Conservation (phyloP, 2,888 invertebrate genomes). For the Crossocerus cetratus region DNA sequence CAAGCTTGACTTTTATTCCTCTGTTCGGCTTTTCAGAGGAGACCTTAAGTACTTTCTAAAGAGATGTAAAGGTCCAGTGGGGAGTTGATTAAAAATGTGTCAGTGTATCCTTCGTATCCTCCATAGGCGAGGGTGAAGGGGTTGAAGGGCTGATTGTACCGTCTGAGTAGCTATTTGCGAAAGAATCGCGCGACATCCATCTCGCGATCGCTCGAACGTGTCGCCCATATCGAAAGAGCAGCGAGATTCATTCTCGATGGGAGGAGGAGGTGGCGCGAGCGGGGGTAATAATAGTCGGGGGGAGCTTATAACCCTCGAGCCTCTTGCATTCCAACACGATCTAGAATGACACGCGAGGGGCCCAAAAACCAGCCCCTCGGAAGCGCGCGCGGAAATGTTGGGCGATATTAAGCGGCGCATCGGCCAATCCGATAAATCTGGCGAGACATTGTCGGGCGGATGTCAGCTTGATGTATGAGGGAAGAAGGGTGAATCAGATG, state of each 20-base stretch:
- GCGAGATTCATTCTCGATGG: constrained; percentile 9
- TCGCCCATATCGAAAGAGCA: not conserved
- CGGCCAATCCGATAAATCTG: constrained; percentile 73
- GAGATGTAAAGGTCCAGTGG: too few species aligned
- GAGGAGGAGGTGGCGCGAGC: not conserved
- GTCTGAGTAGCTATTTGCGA: not conserved
- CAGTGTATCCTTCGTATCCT: too few species aligned
- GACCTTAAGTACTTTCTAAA: too few species aligned
- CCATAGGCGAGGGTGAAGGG: too few species aligned
- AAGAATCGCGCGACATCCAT: not conserved
- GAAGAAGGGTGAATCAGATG: constrained; percentile 46
- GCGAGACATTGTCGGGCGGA: constrained; percentile 68
- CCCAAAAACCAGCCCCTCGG: constrained; percentile 42
- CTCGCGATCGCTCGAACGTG: not conserved
- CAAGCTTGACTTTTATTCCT: not conserved
- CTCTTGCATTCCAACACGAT: constrained; percentile 51
- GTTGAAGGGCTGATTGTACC: too few species aligned
- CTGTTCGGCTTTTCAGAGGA: not conserved
- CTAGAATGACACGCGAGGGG: constrained; percentile 37
- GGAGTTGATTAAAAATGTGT: too few species aligned
- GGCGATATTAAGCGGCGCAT: constrained; percentile 64
- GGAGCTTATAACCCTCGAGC: constrained; percentile 46
- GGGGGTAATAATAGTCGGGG: constrained; percentile 33
- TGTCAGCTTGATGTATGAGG: constrained; percentile 72
- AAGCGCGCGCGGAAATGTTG: constrained; percentile 54